Evolutionary conservation across 2,113 vertebrate genomes (phyloP).

Genomic region (Benitochromis conjunctus): DNA sequence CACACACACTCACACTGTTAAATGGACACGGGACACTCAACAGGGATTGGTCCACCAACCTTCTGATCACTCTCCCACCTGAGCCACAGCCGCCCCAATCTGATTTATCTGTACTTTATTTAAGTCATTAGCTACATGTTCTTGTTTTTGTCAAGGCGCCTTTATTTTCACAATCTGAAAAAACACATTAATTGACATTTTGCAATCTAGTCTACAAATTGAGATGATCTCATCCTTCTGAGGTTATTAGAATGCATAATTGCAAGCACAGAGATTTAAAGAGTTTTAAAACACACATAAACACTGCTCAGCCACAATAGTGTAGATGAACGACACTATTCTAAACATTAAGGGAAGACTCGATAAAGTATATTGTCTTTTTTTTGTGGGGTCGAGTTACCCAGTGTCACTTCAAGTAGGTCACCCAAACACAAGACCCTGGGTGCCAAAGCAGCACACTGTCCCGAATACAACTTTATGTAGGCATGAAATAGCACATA

Average conservation of each 20-base stretch:
- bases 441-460: neutral
- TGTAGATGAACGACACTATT: too few species aligned
- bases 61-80: neutral
- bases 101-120: neutral
- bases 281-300: neutral
- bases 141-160: neutral
- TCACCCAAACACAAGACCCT: neutral
- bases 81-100: neutral
- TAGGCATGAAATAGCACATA: neutral
- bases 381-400: too few species aligned
- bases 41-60: neutral
- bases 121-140: neutral
- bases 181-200: neutral
- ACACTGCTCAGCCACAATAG: neutral
- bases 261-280: neutral
- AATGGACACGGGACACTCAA: rapidly evolving
- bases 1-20: neutral
- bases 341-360: too few species aligned
- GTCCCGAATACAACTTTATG: neutral
- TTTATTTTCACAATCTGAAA: neutral
- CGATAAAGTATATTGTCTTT: too few species aligned
- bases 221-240: neutral
- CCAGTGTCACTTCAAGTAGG: neutral
- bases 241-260: neutral
- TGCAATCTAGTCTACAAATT: neutral